These are phyloP conservation scores for Perca flavescens DNA, from an alignment of 2,113 vertebrate genomes.

Conservation along the genomic window DNA sequence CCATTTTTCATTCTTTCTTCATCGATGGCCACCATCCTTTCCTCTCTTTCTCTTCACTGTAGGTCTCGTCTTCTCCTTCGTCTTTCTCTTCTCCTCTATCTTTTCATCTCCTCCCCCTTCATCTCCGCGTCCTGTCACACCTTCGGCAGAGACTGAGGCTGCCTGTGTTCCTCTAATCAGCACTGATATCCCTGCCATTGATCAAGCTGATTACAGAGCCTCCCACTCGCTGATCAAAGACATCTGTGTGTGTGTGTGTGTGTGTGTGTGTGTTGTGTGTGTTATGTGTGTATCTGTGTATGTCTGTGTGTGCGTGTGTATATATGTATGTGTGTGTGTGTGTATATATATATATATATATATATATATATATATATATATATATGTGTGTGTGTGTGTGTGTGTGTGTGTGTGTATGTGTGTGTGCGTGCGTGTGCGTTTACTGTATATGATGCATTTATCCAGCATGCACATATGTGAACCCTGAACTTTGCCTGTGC, in stretches of 20 bases:
- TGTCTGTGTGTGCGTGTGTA: conserved; percentile 36
- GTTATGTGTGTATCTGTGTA: background rate
- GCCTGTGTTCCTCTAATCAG: conserved; percentile 70
- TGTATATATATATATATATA: too few species aligned
- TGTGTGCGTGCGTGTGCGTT: conserved; percentile 9
- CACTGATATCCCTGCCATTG: conserved; percentile 72
- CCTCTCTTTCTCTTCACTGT: background rate
- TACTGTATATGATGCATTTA: conserved; percentile 2
- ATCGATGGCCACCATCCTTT: background rate
- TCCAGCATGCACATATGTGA: conserved; percentile 33
- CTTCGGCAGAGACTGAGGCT: conserved; percentile 55
- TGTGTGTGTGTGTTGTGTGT: conserved; percentile 7
- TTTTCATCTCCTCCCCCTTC: conserved; percentile 22
- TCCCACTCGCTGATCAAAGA: conserved; percentile 73
- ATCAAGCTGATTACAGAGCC: conserved; percentile 74
- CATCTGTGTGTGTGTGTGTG: conserved; percentile 36
- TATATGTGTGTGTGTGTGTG: conserved; percentile 17
- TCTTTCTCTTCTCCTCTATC: conserved; percentile 22
- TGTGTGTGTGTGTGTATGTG: conserved; percentile 17
- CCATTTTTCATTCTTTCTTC: background rate
- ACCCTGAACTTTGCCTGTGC: conserved; percentile 74
- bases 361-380: too few species aligned
- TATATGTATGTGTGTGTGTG: conserved; percentile 5
- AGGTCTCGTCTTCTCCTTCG: background rate
- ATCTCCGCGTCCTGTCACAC: conserved; percentile 45